Evolutionary conservation across 2,888 invertebrate genomes (phyloP).

Genomic region (Orthosia cruda): DNA sequence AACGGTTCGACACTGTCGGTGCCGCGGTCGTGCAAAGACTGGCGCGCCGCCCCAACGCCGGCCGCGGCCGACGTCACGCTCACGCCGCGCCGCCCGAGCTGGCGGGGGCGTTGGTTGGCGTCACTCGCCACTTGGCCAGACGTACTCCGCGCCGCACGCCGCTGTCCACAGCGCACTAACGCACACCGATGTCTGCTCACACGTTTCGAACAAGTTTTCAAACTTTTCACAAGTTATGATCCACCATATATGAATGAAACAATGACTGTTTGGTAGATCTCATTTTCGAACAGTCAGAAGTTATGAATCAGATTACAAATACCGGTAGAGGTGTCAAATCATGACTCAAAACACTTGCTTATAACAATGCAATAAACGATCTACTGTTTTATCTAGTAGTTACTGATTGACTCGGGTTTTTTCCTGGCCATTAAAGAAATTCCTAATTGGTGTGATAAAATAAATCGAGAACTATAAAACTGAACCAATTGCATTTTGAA

Average conservation of each 20-base stretch:
- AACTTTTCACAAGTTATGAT: conserved; percentile 75
- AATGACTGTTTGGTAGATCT: conserved; percentile 69
- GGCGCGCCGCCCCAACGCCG: conserved; percentile 73
- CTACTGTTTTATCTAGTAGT: conserved; percentile 14
- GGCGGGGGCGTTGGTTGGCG: conserved; percentile 86
- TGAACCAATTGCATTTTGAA: conserved; percentile 65
- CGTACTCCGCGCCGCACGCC: conserved; percentile 49
- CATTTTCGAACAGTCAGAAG: conserved; percentile 60
- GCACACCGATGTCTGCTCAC: conserved; percentile 56
- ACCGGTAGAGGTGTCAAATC: conserved; percentile 9
- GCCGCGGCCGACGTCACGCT: conserved; percentile 67
- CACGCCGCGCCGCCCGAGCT: conserved; percentile 68
- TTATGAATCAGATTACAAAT: conserved; percentile 62
- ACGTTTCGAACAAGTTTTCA: conserved; percentile 70
- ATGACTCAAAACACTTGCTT: too few relatives aligned
- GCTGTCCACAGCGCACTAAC: conserved; percentile 64
- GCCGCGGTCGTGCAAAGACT: conserved; percentile 90
- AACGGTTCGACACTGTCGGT: conserved; percentile 90
- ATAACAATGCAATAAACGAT: conserved; percentile 15
- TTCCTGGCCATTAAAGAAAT: background rate
- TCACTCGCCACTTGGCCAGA: conserved; percentile 74
- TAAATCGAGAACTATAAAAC: conserved; percentile 15
- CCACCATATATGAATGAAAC: conserved; percentile 72
- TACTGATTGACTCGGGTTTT: conserved; percentile 25
- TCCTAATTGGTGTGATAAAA: conserved; percentile 4